These are phyloP conservation scores for Aphis craccivora DNA, from an alignment of 1,140 invertebrate species.

Conservation along the genomic window DNA sequence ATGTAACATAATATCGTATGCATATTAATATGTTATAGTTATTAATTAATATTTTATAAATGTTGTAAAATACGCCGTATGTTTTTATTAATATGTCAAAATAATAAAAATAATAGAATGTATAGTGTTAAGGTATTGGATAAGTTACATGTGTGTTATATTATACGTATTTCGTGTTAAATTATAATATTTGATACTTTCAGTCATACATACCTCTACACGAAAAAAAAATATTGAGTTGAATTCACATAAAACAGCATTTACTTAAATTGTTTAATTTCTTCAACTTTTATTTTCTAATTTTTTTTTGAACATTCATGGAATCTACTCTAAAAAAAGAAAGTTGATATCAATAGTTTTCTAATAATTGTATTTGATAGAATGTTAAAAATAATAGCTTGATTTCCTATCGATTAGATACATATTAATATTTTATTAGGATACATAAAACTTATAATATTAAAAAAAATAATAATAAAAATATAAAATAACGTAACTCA, in stretches of 20 bases:
- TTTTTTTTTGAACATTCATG: neutral
- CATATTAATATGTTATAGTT: too few species aligned
- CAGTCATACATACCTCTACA: neutral
- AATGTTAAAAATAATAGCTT: neutral
- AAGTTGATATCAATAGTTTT: neutral
- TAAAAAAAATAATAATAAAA: neutral
- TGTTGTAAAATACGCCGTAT: too few species aligned
- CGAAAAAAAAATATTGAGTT: neutral
- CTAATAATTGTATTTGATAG: neutral
- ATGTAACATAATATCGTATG: too few species aligned
- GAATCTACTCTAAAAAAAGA: neutral
- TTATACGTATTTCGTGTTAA: neutral
- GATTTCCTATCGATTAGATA: neutral
- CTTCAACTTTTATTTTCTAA: neutral
- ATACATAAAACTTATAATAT: neutral
- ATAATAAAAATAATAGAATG: too few species aligned
- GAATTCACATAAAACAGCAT: neutral
- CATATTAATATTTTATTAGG: neutral
- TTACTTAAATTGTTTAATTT: neutral
- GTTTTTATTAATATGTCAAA: too few species aligned
- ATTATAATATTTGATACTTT: neutral
- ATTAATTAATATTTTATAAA: too few species aligned
- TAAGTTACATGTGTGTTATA: neutral
- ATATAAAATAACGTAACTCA: neutral
- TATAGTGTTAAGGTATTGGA: too few species aligned